Evolutionary conservation across 2,888 invertebrate genomes (phyloP).

Genomic region (Caenorhabditis uteleia): DNA sequence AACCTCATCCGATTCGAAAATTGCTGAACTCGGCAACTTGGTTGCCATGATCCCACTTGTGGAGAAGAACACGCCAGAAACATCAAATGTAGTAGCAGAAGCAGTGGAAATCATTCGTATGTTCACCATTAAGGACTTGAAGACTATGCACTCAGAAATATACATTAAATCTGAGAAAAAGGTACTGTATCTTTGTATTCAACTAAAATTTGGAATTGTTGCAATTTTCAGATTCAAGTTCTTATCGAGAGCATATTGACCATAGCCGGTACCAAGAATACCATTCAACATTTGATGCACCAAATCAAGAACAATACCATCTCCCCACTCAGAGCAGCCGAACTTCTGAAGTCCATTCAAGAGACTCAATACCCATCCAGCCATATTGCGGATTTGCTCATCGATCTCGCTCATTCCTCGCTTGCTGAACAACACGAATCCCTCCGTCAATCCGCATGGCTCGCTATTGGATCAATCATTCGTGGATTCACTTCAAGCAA

Average conservation of each 20-base stretch:
- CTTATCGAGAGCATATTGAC: conserved; percentile 49
- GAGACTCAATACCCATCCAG: conserved; percentile 44
- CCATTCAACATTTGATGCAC: conserved; percentile 43
- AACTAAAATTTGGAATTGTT: conserved; percentile 7
- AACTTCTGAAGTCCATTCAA: conserved; percentile 48
- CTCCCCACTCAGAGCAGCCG: conserved; percentile 30
- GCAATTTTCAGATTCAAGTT: conserved; percentile 25
- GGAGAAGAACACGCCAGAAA: conserved; percentile 38
- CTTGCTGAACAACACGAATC: conserved; percentile 11
- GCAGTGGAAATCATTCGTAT: conserved; percentile 56
- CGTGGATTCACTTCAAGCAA: conserved; percentile 30
- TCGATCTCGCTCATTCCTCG: conserved; percentile 23
- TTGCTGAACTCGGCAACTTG: conserved; percentile 18
- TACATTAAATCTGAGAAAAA: conserved; percentile 26
- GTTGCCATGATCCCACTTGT: conserved; percentile 32
- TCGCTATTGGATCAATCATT: conserved; percentile 39
- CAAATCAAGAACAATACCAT: conserved; percentile 31
- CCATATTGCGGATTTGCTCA: conserved; percentile 28
- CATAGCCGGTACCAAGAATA: conserved; percentile 50
- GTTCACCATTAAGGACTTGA: conserved; percentile 50
- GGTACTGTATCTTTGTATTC: conserved; percentile 9
- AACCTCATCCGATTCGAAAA: conserved; percentile 32
- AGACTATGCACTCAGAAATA: conserved; percentile 40
- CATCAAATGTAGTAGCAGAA: conserved; percentile 40
- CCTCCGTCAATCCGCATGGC: conserved; percentile 46